Conservation (phyloP, 2,113 vertebrate genomes). For the Pithys albifrons region DNA sequence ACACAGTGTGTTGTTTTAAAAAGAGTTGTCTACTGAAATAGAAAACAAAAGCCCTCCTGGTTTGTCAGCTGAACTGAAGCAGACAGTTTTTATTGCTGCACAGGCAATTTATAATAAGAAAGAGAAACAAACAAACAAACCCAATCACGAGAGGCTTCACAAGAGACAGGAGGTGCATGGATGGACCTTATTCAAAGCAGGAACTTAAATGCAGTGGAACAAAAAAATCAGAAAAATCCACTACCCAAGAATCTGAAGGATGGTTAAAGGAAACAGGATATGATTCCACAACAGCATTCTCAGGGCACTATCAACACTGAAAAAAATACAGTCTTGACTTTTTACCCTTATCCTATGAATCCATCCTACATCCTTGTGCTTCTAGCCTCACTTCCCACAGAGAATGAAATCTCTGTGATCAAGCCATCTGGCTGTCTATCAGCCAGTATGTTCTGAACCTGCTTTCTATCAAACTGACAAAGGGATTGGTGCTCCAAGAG, state of each 20-base stretch:
- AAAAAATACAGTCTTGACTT: neutral
- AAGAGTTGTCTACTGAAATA: neutral
- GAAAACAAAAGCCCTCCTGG: constrained; percentile 5
- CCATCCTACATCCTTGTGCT: constrained; percentile 13
- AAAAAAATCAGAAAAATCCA: neutral
- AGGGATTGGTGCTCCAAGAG: neutral
- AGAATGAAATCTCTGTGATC: constrained; percentile 49
- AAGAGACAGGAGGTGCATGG: neutral
- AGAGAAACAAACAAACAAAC: neutral
- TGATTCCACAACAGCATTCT: neutral
- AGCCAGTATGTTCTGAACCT: constrained; percentile 39
- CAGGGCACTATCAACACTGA: neutral
- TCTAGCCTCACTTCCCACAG: constrained; percentile 40
- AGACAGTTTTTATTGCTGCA: neutral
- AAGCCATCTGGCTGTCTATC: constrained; percentile 52
- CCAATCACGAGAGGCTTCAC: neutral
- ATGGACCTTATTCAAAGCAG: neutral
- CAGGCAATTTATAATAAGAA: neutral
- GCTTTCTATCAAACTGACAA: constrained; percentile 55
- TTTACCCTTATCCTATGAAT: constrained; percentile 25
- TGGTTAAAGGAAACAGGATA: neutral
- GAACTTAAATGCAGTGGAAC: neutral
- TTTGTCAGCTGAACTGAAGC: constrained; percentile 9
- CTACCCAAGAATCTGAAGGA: neutral
- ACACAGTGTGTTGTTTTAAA: neutral